Evolutionary conservation across 2,113 vertebrate genomes (phyloP).

Genomic region (Ia io): DNA sequence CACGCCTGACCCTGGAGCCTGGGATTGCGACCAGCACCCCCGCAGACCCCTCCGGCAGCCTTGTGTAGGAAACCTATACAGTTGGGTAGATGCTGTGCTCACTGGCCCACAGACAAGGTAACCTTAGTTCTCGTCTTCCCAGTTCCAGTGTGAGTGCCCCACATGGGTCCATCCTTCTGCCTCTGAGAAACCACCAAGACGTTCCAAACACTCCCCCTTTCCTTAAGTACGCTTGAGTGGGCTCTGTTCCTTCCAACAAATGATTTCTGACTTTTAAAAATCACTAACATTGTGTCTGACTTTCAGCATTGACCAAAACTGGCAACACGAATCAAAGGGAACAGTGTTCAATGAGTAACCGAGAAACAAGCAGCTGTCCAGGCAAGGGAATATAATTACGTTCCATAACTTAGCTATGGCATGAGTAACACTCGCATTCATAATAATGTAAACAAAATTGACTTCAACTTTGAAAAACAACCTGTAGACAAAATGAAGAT

Average conservation of each 20-base stretch:
- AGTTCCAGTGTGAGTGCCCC: neutral
- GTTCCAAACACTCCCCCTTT: neutral
- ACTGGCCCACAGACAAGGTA: neutral
- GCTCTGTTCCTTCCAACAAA: neutral
- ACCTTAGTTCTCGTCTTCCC: neutral
- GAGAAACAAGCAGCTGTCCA: neutral
- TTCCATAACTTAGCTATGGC: neutral
- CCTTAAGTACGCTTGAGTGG: neutral
- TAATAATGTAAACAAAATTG: accelerated
- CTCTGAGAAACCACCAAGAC: neutral
- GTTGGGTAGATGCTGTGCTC: neutral
- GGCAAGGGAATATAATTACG: neutral
- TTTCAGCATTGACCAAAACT: neutral
- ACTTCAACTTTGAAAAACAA: neutral
- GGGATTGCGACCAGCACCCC: neutral
- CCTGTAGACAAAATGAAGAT: neutral
- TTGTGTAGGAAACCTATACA: neutral
- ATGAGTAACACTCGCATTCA: neutral
- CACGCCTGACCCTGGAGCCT: neutral
- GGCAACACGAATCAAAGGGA: neutral
- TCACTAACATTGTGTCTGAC: neutral
- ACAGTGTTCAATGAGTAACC: neutral
- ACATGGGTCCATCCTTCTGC: neutral
- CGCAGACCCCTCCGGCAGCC: accelerated
- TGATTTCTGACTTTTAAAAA: slow-evolving; percentile 8